phyloP scores from a whole-genome alignment of 1,140 invertebrate genomes.

The Streblospio benedicti region DNA sequence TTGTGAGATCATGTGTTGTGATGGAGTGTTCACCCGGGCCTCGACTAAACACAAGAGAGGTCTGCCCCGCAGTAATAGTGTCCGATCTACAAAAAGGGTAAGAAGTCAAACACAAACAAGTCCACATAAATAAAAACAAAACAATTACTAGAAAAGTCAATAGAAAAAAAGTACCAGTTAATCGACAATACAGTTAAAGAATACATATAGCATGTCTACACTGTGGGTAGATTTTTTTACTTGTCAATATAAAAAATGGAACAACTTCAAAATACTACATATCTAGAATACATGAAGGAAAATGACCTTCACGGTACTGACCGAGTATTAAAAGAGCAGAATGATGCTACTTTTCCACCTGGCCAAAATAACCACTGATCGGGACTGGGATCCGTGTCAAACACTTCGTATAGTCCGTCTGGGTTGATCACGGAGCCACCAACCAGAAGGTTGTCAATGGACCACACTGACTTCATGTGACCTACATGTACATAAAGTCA shows the following conservation, averaged over 20 bases:
- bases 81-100: conserved; percentile 25
- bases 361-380: conserved; percentile 47
- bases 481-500: no score
- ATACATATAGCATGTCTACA: no score
- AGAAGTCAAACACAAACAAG: conserved; percentile 19
- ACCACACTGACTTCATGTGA: conserved; percentile 40
- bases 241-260: no score
- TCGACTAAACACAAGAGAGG: conserved; percentile 38
- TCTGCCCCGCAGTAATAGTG: conserved; percentile 25
- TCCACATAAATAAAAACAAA: background rate
- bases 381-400: conserved; percentile 30
- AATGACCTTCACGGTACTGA: no score
- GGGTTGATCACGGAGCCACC: conserved; percentile 43
- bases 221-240: no score
- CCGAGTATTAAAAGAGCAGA: conserved; percentile 38
- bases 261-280: no score
- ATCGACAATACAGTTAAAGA: no score
- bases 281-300: no score
- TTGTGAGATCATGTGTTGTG: conserved; percentile 43
- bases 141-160: no score
- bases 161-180: no score
- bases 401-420: conserved; percentile 42
- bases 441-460: conserved; percentile 47
- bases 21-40: conserved; percentile 40
- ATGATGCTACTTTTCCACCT: conserved; percentile 35